Conservation (phyloP, 2,113 vertebrate genomes). For the Forbesichthys papilliferus region DNA sequence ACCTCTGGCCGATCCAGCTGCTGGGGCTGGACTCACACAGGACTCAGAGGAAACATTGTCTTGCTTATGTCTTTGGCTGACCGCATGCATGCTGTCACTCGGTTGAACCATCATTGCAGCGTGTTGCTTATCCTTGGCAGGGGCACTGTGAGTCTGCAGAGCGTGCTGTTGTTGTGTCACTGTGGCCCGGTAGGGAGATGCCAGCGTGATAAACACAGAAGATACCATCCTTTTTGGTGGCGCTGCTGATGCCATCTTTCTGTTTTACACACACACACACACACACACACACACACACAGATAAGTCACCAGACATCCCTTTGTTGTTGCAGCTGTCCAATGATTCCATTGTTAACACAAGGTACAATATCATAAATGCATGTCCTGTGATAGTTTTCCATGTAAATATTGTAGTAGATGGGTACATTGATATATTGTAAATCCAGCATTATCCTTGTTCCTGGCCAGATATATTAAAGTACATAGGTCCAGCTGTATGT, state of each 20-base stretch:
- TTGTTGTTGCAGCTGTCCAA: too few relatives aligned
- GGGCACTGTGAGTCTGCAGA: conserved; percentile 48
- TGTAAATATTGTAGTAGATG: not conserved
- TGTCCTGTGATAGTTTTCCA: too few relatives aligned
- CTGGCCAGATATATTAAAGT: not conserved
- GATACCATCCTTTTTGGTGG: conserved; percentile 85
- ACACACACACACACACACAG: too few relatives aligned
- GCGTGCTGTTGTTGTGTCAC: conserved; percentile 62
- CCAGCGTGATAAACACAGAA: conserved; percentile 88
- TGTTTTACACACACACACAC: conserved; percentile 5
- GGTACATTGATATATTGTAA: not conserved
- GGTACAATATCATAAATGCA: too few relatives aligned
- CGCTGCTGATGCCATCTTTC: conserved; percentile 71
- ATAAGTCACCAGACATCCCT: too few relatives aligned
- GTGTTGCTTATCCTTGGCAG: conserved; percentile 47
- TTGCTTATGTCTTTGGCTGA: conserved; percentile 23
- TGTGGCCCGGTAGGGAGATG: conserved; percentile 75
- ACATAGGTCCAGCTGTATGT: conserved; percentile 13
- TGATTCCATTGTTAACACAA: too few relatives aligned
- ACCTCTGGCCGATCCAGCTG: conserved; percentile 7
- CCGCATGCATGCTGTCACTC: conserved; percentile 22
- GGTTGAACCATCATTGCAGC: conserved; percentile 40
- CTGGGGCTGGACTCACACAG: conserved; percentile 11
- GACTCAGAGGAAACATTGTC: conserved; percentile 25
- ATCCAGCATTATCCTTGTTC: conserved; percentile 6